phyloP scores from a whole-genome alignment of 2,797 vertebrate genomes.

The Cynopterus sphinx region DNA sequence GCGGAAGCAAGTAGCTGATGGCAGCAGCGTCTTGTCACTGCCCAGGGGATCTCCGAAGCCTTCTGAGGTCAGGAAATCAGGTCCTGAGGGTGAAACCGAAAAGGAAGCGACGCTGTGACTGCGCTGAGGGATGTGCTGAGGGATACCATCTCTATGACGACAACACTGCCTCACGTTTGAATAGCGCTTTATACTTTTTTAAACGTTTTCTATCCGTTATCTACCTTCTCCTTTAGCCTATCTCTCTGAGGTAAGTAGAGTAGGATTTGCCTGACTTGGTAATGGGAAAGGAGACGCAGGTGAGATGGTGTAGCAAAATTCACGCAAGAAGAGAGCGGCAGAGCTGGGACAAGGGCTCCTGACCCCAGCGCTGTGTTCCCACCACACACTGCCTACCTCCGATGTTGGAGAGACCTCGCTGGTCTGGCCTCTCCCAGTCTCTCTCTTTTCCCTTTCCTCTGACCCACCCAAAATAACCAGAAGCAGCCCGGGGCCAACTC shows the following conservation, averaged over 20 bases:
- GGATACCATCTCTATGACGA: not conserved
- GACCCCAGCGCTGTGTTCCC: conserved; percentile 47
- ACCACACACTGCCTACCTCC: conserved; percentile 75
- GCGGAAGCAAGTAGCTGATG: not conserved
- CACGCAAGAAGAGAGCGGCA: not conserved
- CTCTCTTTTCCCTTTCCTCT: not conserved
- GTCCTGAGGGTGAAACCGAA: not conserved
- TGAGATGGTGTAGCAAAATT: not conserved
- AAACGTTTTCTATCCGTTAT: conserved; percentile 72
- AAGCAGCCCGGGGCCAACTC: conserved; percentile 32
- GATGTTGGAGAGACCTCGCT: not conserved
- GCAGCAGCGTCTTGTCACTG: no score
- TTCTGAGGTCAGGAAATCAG: not conserved
- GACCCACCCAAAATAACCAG: not conserved
- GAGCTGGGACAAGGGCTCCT: not conserved
- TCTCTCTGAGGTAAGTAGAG: conserved; percentile 24
- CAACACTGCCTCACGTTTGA: conserved; percentile 72
- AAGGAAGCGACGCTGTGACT: not conserved
- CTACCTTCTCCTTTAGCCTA: conserved; percentile 57
- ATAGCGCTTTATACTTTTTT: conserved; percentile 76
- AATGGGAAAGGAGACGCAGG: conserved; percentile 9
- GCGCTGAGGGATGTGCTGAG: conserved; percentile 40
- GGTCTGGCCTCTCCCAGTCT: conserved; percentile 17
- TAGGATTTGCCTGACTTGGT: not conserved
- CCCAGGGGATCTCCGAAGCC: not conserved